A percentile compares a stretch with the other conserved stretches of the same genome.
Evolutionary conservation across 2,797 vertebrate species (phyloP).

Genomic region (Pseudocheirus occidentalis): DNA sequence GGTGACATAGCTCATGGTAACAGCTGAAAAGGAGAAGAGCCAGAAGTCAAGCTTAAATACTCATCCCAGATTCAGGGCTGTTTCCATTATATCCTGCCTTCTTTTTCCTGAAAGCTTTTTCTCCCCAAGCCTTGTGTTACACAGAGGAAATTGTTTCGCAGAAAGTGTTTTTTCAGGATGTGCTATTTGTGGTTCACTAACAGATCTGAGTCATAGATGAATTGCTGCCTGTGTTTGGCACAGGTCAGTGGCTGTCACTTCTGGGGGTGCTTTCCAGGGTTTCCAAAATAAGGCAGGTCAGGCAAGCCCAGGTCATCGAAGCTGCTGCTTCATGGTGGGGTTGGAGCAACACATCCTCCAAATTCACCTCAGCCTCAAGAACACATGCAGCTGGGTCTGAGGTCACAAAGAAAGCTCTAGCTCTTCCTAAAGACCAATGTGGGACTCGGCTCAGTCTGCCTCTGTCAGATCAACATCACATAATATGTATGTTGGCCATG

Average conservation of each 20-base stretch:
- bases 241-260: not conserved
- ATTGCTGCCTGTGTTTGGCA: not conserved
- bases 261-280: conserved; percentile 11
- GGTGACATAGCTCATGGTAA: not conserved
- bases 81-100: not conserved
- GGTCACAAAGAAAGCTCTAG: not conserved
- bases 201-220: conserved; percentile 15
- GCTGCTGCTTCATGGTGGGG: not conserved
- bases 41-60: not conserved
- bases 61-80: not conserved
- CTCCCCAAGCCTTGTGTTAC: not conserved
- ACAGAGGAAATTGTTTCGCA: not conserved
- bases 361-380: not conserved
- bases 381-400: not conserved
- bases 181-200: not conserved
- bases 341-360: not conserved
- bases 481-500: not conserved
- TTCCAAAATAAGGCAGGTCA: not conserved
- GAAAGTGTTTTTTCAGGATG: conserved; percentile 1
- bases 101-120: not conserved
- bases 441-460: not conserved
- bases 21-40: not conserved
- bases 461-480: not conserved
- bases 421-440: not conserved
- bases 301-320: too few relatives aligned